Evolutionary conservation across 1,140 invertebrate genomes (phyloP), one percentile per base, ranked within the genome.

Genomic region (Bombyx mandarina): DNA sequence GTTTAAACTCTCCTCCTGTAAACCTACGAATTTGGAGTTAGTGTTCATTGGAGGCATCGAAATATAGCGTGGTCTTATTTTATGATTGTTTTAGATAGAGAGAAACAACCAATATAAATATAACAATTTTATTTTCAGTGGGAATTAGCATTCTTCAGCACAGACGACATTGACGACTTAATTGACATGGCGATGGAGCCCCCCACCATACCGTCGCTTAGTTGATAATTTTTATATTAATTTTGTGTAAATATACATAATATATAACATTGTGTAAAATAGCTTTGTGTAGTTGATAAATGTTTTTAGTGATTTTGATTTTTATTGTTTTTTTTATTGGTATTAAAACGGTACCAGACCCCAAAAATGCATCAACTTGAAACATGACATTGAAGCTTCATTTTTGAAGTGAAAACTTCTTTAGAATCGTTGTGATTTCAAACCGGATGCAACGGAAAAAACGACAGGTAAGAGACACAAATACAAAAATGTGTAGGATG

Each of bases 111-210:
- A 18, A 18, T 18, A 18, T 18, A 18, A 18, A 18, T 18, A 18
- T 18, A 18, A 26, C 26, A 18, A 51, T 51, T 69, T 56, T 55
- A 35, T 67, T 74, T 71, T 51, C 71, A 82, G 75, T 56, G 77
- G 73, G 82, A 82, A 57, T 55, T 82, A 3, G 74, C 82, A 26
- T 83, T 83, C 56, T 83, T 81, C 78, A 80, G 75, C 60, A 62
- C 74, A 0, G 80, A 86, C 0, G 79, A 86, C 60, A 81, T 86
- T 10, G 80, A 86, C 45, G 82, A 86, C 1, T 61, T 86, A 0
- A 80, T 86, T 8, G 82, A 86, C 61, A 67, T 84, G 63, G 79
- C 82, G 3, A 82, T 84, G 81, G 82, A 86, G 26, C 72, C 77
- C 0, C 74, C 79, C 7, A 65, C 66, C 0, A 54, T 86, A 45